Conservation (phyloP, 2,797 vertebrate genomes). For the Bufotes viridis region DNA sequence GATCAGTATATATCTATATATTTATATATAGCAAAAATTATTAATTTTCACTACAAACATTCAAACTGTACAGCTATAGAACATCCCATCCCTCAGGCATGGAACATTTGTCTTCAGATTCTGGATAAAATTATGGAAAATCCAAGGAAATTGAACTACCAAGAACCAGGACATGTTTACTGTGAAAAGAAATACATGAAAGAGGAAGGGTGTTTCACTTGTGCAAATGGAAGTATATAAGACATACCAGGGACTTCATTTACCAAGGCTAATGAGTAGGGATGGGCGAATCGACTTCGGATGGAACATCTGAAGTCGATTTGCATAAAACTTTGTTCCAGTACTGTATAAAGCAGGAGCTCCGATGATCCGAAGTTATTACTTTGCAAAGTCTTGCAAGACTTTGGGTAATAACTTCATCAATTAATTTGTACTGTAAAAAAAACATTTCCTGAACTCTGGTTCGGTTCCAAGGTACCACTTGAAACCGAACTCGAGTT, state of each 20-base stretch:
- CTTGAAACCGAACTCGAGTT: too few relatives aligned
- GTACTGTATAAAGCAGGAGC: too few relatives aligned
- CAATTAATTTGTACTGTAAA: too few relatives aligned
- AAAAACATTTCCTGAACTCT: too few relatives aligned
- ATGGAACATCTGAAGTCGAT: too few relatives aligned
- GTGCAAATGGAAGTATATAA: conserved; percentile 25
- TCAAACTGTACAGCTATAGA: not conserved
- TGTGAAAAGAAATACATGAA: conserved; percentile 31
- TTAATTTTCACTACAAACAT: not conserved
- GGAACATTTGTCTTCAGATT: conserved; percentile 2
- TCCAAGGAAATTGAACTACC: conserved; percentile 22
- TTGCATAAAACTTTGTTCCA: too few relatives aligned
- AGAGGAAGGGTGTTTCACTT: conserved; percentile 20
- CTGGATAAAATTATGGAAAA: conserved; percentile 22
- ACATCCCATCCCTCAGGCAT: conserved; percentile 13
- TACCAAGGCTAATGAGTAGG: not conserved
- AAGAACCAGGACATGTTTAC: not conserved
- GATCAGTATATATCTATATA: too few relatives aligned
- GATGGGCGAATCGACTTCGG: too few relatives aligned
- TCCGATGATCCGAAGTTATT: too few relatives aligned
- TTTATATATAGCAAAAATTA: not conserved
- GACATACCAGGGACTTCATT: not conserved
- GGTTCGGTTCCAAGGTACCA: too few relatives aligned
- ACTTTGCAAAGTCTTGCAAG: too few relatives aligned
- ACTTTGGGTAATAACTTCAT: too few relatives aligned